Evolutionary conservation across 2,888 invertebrate genomes (phyloP), one percentile per base, ranked within the genome.

Genomic region (Mesochorus sp.): DNA sequence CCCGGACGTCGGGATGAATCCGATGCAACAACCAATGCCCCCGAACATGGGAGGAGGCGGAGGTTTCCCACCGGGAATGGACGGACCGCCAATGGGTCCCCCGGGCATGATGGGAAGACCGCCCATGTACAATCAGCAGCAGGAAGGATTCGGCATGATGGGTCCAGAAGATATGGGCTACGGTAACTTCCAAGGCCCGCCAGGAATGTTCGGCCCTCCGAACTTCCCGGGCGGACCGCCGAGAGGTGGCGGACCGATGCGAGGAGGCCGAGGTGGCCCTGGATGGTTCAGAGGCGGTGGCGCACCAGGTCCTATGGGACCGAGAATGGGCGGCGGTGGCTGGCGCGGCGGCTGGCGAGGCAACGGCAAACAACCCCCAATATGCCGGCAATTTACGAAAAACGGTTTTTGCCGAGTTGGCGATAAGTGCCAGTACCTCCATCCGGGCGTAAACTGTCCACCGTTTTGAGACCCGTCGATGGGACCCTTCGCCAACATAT

Each of bases 391-490:
- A 89, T 95, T 95, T 86, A 95, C 95, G 88, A 94, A 95, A 85
- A 94, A 94, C 84, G 97, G 97, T 0, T 95, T 94, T 78, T 97
- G 97, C 91, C 93, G 96, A 61, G 94, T 95, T 88, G 96, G 96
- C 68, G 95, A 95, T 84, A 95, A 95, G 83, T 98, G 97, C 91
- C 94, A 95, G 66, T 97, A 95, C 90, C 92, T 96, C 83, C 97
- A 97, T 92, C 96, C 96, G 1, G 94, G 94, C 79, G 92, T 93
- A 17, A 94, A 94, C 89, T 93, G 93, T 84, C 94, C 94, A 26
- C 91, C 90, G 26, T 90, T 90, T 83, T 90, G 85, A 84, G 74
- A 59, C 47, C 49, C 71, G 28, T 49, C 61, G 19, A 51, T 66
- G 57, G 73, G 47, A 44, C 71, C 47, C 39, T 64, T 66, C 51